Percentiles rank a stretch among this genome's conserved stretches.
Evolutionary conservation across 2,797 vertebrate species (phyloP).

Genomic region (Leontopithecus rosalia): DNA sequence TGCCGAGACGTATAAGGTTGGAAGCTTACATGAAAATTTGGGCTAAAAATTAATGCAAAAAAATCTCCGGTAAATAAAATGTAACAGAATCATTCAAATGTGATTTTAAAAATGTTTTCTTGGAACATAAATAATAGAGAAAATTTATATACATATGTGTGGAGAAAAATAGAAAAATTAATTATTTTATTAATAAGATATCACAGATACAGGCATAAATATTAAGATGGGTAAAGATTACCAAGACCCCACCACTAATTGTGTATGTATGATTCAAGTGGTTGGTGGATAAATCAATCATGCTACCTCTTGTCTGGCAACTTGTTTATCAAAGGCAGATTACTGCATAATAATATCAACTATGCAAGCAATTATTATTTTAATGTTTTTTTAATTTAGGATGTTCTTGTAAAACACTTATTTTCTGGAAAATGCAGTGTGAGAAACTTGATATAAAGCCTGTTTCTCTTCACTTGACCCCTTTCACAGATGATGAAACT

Average conservation of each 20-base stretch:
- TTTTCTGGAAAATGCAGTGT: not conserved
- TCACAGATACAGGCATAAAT: not conserved
- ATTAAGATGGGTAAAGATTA: not conserved
- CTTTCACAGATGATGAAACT: not conserved
- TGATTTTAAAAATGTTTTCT: not conserved
- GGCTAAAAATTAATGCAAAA: not conserved
- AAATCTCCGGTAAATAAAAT: not conserved
- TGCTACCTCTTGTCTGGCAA: not conserved
- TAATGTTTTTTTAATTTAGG: not conserved
- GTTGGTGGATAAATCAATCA: not conserved
- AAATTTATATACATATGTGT: not conserved
- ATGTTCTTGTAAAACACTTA: not conserved
- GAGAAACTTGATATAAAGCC: not conserved
- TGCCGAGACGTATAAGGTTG: not conserved
- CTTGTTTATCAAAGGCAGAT: not conserved
- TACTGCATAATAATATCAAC: not conserved
- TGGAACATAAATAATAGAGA: not conserved
- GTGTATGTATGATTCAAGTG: fast-evolving
- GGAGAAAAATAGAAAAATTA: not conserved
- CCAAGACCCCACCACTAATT: not conserved
- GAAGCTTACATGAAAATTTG: not conserved
- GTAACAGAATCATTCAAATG: not conserved
- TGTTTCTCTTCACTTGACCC: not conserved
- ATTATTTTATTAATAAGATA: not conserved
- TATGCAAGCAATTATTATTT: not conserved